phyloP scores from a whole-genome alignment of 2,113 vertebrate genomes.

The Petaurus breviceps region DNA sequence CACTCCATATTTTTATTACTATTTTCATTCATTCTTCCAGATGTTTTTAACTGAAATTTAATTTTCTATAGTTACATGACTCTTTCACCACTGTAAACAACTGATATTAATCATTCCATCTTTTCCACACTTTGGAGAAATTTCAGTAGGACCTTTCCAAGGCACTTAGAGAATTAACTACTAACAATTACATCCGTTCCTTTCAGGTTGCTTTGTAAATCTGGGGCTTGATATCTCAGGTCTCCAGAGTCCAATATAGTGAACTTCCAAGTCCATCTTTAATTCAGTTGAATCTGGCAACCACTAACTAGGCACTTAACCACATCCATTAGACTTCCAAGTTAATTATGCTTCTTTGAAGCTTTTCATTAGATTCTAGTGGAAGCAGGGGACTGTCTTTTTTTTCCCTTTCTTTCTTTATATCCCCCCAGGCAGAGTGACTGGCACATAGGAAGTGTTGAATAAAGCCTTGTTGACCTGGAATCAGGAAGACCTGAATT shows the following conservation, averaged over 20 bases:
- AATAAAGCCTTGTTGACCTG: neutral
- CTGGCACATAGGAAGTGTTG: neutral
- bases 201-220: neutral
- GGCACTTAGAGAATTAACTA: neutral
- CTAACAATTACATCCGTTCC: neutral
- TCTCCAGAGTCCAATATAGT: neutral
- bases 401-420: neutral
- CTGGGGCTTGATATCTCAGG: neutral
- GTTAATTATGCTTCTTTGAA: neutral
- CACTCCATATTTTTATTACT: neutral
- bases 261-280: neutral
- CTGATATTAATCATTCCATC: neutral
- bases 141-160: slow-evolving; percentile 39
- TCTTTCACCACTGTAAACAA: slow-evolving; percentile 20
- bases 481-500: neutral
- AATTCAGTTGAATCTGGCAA: neutral
- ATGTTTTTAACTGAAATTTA: slow-evolving; percentile 52
- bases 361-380: neutral
- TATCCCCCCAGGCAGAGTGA: neutral
- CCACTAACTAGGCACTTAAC: neutral
- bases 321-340: neutral
- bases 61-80: slow-evolving; percentile 3
- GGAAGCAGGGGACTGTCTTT: neutral
- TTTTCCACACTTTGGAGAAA: slow-evolving; percentile 30
- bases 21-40: slow-evolving; percentile 13